Evolutionary conservation across 2,888 invertebrate genomes (phyloP), one percentile per base, ranked within the genome.

Genomic region (Griposia aprilina): DNA sequence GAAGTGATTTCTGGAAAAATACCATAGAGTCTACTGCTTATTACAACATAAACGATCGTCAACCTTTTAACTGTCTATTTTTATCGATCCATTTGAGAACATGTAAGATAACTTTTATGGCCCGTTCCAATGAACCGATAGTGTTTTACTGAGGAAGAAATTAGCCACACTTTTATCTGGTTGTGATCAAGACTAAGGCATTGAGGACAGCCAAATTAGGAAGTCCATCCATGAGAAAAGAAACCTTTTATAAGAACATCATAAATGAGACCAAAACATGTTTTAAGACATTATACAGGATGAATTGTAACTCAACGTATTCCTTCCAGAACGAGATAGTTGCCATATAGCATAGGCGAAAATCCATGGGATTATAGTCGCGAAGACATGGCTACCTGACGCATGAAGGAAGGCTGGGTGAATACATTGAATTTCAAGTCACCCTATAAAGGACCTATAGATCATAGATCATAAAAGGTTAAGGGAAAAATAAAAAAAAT

Each of bases 31-130:
- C 17, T 41, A 26, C 2, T 36, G 2, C 13, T 23, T 26, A 55
- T 36, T 36, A 74, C 45, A 55, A 52, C 15, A 17, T 52, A 52
- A 30, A 55, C 17, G 2, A 26, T 41, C 26, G 17, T 6, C 20
- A 1, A 36, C 57, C 48, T 57, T 20, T 57, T 26, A 48, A 55
- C 48, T 57, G 50, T 59, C 17, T 74, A 74, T 60, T 52, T 78
- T 67, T 69, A 57, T 66, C 57, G n/a, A 48, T 65, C 55, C 52
- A 60, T 63, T 76, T 71, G 20, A 41, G 65, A 74, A 83, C 83
- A 80, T 83, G 70, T 69, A 78, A 80, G 65, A 66, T 59, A 50
- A 36, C 55, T 67, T 69, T 82, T 63, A 71, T 63, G 23, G 59
- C 15, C 8, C n/a, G 50, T 62, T 59, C 59, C 63, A 69, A 74